Evolutionary conservation across 2,888 invertebrate genomes (phyloP).

Genomic region (Drosophila leonis): DNA sequence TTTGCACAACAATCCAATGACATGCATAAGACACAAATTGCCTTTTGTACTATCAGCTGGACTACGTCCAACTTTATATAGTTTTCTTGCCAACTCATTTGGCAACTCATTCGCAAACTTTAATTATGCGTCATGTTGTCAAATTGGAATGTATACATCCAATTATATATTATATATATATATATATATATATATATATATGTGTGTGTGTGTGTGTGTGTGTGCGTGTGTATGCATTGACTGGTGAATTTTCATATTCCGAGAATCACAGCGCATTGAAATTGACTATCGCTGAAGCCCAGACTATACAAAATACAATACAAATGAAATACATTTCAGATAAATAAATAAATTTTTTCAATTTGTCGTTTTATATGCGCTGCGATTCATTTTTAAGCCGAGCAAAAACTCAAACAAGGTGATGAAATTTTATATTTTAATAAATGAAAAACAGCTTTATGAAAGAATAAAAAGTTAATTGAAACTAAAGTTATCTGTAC

Average conservation of each 20-base stretch:
- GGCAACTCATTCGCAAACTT: constrained; percentile 48
- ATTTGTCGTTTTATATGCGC: not conserved
- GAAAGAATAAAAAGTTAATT: no score
- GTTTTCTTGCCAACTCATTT: constrained; percentile 58
- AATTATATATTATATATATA: not conserved
- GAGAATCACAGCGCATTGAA: not conserved
- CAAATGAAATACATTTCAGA: not conserved
- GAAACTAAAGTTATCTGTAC: not conserved
- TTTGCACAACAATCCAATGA: constrained; percentile 8
- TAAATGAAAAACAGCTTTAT: not conserved
- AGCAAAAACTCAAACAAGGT: not conserved
- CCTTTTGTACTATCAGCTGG: constrained; percentile 53
- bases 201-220: no score
- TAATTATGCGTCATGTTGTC: constrained; percentile 72
- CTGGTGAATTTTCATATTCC: not conserved
- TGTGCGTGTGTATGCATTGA: not conserved
- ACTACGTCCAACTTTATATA: constrained; percentile 52
- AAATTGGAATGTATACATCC: constrained; percentile 6
- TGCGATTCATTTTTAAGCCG: not conserved
- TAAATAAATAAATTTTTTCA: not conserved
- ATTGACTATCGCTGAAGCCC: not conserved
- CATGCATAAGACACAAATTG: constrained; percentile 18
- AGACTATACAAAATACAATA: not conserved
- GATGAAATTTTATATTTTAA: not conserved
- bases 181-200: not conserved